Evolutionary conservation across 2,797 vertebrate genomes (phyloP).

Genomic region (Champsocephalus esox): DNA sequence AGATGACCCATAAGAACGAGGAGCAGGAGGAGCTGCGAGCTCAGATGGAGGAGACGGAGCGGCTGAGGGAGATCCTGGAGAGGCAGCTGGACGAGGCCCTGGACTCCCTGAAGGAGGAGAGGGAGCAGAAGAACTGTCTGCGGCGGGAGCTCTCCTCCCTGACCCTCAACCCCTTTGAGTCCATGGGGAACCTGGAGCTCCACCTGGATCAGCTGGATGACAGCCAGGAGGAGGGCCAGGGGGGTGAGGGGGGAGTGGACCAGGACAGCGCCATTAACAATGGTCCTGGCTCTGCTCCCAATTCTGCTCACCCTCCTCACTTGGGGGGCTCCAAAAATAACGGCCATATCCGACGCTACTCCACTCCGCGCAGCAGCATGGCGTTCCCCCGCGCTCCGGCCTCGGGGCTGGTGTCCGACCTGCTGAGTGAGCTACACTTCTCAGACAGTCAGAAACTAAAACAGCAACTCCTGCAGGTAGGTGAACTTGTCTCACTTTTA

Average conservation of each 20-base stretch:
- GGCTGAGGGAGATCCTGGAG: constrained; percentile 86
- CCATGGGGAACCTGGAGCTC: constrained; percentile 85
- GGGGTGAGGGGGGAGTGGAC: constrained; percentile 73
- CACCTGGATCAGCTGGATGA: constrained; percentile 85
- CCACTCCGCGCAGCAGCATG: constrained; percentile 83
- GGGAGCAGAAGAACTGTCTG: constrained; percentile 89
- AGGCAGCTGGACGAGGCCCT: constrained; percentile 90
- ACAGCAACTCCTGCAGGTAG: constrained; percentile 89
- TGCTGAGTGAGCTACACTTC: constrained; percentile 89
- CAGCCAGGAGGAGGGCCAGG: constrained; percentile 77
- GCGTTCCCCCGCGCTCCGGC: constrained; percentile 81
- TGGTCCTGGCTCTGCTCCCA: constrained; percentile 76
- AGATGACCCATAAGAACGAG: constrained; percentile 88
- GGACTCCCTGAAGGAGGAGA: constrained; percentile 89
- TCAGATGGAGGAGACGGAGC: constrained; percentile 85
- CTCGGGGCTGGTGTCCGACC: constrained; percentile 85
- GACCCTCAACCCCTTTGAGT: constrained; percentile 84
- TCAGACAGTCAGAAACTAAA: constrained; percentile 90
- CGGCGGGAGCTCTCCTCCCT: constrained; percentile 85
- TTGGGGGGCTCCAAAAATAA: constrained; percentile 79
- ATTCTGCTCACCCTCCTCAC: constrained; percentile 74
- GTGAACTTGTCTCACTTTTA: not conserved
- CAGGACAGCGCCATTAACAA: constrained; percentile 82
- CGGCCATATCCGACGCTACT: constrained; percentile 77
- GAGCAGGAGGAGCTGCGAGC: constrained; percentile 83